Evolutionary conservation across 2,113 vertebrate genomes (phyloP).

Genomic region (Engraulis encrasicolus): DNA sequence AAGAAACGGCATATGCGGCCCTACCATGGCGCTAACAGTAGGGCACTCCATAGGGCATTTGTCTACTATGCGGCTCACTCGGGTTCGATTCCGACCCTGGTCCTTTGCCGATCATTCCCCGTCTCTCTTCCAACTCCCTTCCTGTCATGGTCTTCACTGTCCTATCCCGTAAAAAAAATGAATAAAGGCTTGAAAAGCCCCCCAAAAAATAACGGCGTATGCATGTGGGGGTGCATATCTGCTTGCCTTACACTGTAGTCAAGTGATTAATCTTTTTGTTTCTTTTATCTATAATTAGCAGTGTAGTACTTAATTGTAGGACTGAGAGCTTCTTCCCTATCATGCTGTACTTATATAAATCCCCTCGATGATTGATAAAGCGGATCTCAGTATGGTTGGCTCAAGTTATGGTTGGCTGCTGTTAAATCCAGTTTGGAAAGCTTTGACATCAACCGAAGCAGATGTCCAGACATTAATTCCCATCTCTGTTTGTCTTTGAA

Average conservation of each 20-base stretch:
- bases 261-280: not conserved
- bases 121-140: too few species aligned
- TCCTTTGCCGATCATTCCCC: too few species aligned
- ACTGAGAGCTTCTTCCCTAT: not conserved
- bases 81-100: too few species aligned
- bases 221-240: not conserved
- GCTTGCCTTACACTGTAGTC: not conserved
- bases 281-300: not conserved
- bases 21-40: too few species aligned
- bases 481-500: slow-evolving; percentile 4
- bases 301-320: not conserved
- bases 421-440: not conserved
- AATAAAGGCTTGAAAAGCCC: too few species aligned
- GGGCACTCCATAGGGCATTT: too few species aligned
- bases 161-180: too few species aligned
- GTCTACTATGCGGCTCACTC: too few species aligned
- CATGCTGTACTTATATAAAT: not conserved
- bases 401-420: not conserved
- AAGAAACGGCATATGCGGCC: too few species aligned
- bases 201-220: not conserved
- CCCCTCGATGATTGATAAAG: not conserved
- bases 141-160: too few species aligned
- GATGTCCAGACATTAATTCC: not conserved
- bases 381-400: not conserved
- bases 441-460: not conserved